A percentile compares a stretch with the other conserved stretches of the same genome.
Evolutionary conservation across 2,797 vertebrate genomes (phyloP).

Genomic region (Galago senegalensis): DNA sequence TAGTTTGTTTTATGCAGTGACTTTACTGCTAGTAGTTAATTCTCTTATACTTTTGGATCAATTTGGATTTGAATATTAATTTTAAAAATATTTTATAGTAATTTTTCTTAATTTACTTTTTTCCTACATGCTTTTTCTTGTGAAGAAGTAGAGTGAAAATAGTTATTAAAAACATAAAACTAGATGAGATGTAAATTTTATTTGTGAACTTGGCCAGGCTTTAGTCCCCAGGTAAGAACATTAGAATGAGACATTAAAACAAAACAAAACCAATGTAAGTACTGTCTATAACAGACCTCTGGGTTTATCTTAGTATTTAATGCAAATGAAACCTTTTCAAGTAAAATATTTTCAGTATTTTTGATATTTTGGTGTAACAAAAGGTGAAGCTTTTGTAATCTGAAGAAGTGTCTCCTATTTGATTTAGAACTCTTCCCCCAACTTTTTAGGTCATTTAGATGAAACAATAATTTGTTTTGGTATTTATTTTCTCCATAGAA

Average conservation of each 20-base stretch:
- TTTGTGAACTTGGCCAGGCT: neutral
- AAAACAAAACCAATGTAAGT: neutral
- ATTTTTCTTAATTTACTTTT: neutral
- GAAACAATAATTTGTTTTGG: neutral
- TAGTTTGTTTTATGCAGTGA: neutral
- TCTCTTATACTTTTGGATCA: neutral
- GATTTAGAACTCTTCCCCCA: neutral
- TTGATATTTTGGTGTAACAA: neutral
- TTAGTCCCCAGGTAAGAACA: neutral
- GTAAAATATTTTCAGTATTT: neutral
- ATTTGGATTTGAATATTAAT: slow-evolving; percentile 18
- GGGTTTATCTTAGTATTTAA: neutral
- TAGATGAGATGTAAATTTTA: neutral
- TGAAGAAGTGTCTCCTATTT: neutral
- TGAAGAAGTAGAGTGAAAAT: slow-evolving; percentile 27
- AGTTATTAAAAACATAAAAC: neutral
- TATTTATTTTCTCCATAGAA: slow-evolving; percentile 7
- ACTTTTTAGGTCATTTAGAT: neutral
- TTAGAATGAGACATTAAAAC: neutral
- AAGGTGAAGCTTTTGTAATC: neutral
- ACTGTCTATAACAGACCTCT: neutral
- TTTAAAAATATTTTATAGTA: slow-evolving; percentile 15
- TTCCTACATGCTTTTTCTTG: neutral
- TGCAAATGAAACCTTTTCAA: slow-evolving; percentile 27
- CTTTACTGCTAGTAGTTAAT: neutral